phyloP scores from a whole-genome alignment of 2,797 vertebrate species.

The Spea hammondii region DNA sequence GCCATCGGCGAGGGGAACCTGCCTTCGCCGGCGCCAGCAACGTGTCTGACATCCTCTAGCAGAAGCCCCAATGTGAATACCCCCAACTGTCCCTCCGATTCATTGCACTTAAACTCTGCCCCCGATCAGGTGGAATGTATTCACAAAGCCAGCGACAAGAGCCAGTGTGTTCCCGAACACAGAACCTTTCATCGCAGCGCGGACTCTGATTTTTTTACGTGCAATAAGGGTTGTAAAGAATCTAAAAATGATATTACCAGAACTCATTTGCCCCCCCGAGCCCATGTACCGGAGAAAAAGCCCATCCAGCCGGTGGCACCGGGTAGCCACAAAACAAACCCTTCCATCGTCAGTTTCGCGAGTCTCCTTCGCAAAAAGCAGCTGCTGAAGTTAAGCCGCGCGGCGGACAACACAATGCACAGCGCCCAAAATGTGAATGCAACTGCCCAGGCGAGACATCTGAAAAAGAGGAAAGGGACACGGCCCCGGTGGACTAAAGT shows the following conservation, averaged over 20 bases:
- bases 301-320: conserved; percentile 63
- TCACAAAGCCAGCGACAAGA: conserved; percentile 66
- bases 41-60: conserved; percentile 65
- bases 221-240: conserved; percentile 61
- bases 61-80: conserved; percentile 64
- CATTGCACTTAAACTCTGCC: conserved; percentile 64
- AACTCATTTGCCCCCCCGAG: conserved; percentile 54
- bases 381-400: conserved; percentile 69
- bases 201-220: conserved; percentile 58
- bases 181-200: conserved; percentile 59
- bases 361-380: conserved; percentile 74
- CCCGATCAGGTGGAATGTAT: conserved; percentile 67
- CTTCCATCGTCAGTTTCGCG: conserved; percentile 74
- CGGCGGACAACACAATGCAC: conserved; percentile 68
- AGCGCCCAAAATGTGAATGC: conserved; percentile 62
- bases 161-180: conserved; percentile 64
- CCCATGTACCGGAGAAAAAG: conserved; percentile 61
- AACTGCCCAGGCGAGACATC: conserved; percentile 73
- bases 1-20: conserved; percentile 72
- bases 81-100: conserved; percentile 63
- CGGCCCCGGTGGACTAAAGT: conserved; percentile 86
- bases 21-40: conserved; percentile 69
- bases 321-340: conserved; percentile 62
- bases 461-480: conserved; percentile 89
- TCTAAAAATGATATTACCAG: conserved; percentile 66